Base-by-base conservation (phyloP, 2,888 invertebrate genomes). In the Drosophila borborema region DNA sequence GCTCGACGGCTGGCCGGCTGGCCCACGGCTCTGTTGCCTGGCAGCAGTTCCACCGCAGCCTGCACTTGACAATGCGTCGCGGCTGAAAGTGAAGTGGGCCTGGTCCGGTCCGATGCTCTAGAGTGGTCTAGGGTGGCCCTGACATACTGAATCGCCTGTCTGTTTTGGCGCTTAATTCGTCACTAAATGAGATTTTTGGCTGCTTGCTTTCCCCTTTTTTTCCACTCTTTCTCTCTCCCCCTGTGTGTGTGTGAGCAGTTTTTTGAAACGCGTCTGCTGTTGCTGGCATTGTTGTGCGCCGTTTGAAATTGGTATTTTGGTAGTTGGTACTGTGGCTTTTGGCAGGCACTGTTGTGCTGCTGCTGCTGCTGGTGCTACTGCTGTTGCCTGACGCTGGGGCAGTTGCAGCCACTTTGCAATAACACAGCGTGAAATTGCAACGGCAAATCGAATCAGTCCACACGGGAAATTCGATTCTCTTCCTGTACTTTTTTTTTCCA, bases 371-470 rank as follows among this genome's bases (percentile, higher is more conserved):
- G 31, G 1, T 65, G 73, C 40, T 61, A 48, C 40, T 51, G 63
- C 36, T 64, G 23, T 51, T 1, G 23, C 34, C 34, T 64, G 40
- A 16, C 28, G 58, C 43, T 45, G 53, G 72, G 79, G 78, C 90
- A 81, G 85, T 81, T 85, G 86, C 91, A 90, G 91, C 87, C 87
- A 88, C 87, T 88, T 88, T 91, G 89, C 90, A 91, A 91, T 90
- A 88, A 88, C 91, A 91, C 86, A 92, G 91, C 92, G 92, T 92
- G 92, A 91, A 91, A 91, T 91, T 92, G 91, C 92, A 92, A 87
- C 92, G 92, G 90, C 89, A 92, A 91, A 91, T 92, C 92, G 92
- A 91, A 91, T 91, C 91, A 92, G 89, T 90, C 91, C 91, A 82
- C 82, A 89, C 90, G 90, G 89, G 85, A 92, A 92, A 92, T 91